Conservation (phyloP, 2,888 invertebrate genomes). For the Antheraea yamamai region DNA sequence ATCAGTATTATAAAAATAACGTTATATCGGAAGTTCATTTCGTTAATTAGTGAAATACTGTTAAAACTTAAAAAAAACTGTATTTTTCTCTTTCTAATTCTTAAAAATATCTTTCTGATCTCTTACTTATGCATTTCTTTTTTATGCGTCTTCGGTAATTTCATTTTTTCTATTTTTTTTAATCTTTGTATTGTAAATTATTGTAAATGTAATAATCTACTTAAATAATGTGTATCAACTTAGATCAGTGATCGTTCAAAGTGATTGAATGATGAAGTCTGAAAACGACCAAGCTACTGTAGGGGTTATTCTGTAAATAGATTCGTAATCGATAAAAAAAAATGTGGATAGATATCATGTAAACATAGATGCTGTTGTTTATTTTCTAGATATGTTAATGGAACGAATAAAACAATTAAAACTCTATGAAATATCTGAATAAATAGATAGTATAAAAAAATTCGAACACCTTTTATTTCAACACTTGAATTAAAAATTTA, state of each 20-base stretch:
- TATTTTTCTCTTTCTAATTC: constrained; percentile 1
- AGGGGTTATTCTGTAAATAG: constrained; percentile 69
- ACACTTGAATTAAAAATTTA: not conserved
- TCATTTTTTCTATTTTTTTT: not conserved
- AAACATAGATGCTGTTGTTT: constrained; percentile 67
- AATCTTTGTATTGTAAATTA: constrained; percentile 25
- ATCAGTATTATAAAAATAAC: constrained; percentile 45
- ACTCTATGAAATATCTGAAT: constrained; percentile 67
- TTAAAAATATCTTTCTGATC: not conserved
- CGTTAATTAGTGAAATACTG: constrained; percentile 52
- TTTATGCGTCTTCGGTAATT: not conserved
- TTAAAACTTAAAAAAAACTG: constrained; percentile 23
- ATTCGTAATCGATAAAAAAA: constrained; percentile 57
- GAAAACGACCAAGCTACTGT: constrained; percentile 79
- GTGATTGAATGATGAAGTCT: constrained; percentile 69
- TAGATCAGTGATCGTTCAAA: constrained; percentile 54
- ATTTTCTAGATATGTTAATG: constrained; percentile 65
- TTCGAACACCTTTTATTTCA: constrained; percentile 15
- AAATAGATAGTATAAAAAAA: constrained; percentile 51
- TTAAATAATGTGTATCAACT: constrained; percentile 31
- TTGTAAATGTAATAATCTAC: constrained; percentile 40
- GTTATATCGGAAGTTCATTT: constrained; percentile 40
- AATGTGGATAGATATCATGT: constrained; percentile 57
- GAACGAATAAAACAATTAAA: constrained; percentile 49
- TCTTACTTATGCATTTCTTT: constrained; percentile 16